phyloP scores from a whole-genome alignment of 2,113 vertebrate species.

The Onychostruthus taczanowskii region DNA sequence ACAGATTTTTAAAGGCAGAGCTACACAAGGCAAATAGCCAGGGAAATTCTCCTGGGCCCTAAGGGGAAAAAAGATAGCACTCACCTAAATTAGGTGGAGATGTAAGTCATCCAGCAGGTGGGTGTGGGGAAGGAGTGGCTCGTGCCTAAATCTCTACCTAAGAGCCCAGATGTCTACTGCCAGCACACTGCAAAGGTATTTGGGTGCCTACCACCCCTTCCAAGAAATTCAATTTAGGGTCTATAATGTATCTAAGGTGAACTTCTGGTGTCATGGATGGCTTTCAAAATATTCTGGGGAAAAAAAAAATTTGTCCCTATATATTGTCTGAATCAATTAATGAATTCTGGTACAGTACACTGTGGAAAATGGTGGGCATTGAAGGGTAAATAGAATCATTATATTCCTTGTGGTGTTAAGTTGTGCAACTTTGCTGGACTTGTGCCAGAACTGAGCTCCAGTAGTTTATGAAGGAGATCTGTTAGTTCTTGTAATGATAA shows the following conservation, averaged over 20 bases:
- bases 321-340: background rate
- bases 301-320: background rate
- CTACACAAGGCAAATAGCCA: background rate
- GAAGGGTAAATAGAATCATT: background rate
- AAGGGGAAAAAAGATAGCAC: background rate
- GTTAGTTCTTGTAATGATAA: constrained; percentile 52
- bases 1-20: background rate
- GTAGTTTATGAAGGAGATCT: constrained; percentile 18
- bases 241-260: background rate
- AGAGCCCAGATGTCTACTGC: background rate
- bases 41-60: constrained; percentile 13
- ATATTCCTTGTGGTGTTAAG: background rate
- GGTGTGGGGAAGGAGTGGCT: constrained; percentile 9
- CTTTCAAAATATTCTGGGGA: background rate
- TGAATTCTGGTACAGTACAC: background rate
- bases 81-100: constrained; percentile 18
- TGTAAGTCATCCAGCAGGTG: constrained; percentile 20
- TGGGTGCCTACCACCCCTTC: background rate
- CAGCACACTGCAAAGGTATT: constrained; percentile 3
- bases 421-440: background rate
- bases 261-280: rapidly evolving
- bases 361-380: background rate
- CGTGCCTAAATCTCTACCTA: background rate
- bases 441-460: background rate
- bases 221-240: background rate